Base-by-base conservation (phyloP, 92 coral and sea anemone genomes). In the Paramuricea clavata region DNA sequence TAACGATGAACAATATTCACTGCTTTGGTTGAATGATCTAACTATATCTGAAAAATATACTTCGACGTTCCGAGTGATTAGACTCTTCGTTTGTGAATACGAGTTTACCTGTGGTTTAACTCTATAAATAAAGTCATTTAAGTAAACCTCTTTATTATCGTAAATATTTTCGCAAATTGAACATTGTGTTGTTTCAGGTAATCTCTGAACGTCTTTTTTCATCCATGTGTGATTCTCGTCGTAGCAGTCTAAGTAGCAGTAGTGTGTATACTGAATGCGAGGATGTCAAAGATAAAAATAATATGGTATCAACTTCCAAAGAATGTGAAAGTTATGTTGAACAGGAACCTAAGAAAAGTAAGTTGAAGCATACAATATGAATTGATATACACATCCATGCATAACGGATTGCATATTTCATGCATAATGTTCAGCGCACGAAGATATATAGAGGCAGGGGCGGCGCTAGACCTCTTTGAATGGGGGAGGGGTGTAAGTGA, bases 131-230 rank as follows among this genome's bases (percentile, higher is more conserved):
- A n/a, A n/a, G n/a, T n/a, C n/a, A n/a, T n/a, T n/a, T n/a, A n/a
- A n/a, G n/a, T n/a, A n/a, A n/a, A n/a, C n/a, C n/a, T n/a, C n/a
- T n/a, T n/a, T n/a, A n/a, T n/a, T n/a, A n/a, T n/a, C n/a, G n/a
- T n/a, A n/a, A n/a, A n/a, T 39, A 39, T 6, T 54, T 19, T 19
- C 17, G 0, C 17, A 54, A 19, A 19, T 54, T 54, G 8, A 36
- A 10, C 39, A 10, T 67, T 61, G 27, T 74, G 28, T 35, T 35
- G 34, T 16, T 23, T 36, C 33, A 96, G 99, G 99, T 96, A 65
- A 93, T 96, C 68, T 96, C 98, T 9, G 93, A 96, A 64, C 88
- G 97, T 35, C 80, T 96, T 81, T 95, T 94, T 60, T 70, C 92
- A 54, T 90, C 92, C 42, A 91, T 87, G 21, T 70, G 69, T 31